Evolutionary conservation across 2,888 invertebrate genomes (phyloP).

Genomic region (Falcaria lacertinaria): DNA sequence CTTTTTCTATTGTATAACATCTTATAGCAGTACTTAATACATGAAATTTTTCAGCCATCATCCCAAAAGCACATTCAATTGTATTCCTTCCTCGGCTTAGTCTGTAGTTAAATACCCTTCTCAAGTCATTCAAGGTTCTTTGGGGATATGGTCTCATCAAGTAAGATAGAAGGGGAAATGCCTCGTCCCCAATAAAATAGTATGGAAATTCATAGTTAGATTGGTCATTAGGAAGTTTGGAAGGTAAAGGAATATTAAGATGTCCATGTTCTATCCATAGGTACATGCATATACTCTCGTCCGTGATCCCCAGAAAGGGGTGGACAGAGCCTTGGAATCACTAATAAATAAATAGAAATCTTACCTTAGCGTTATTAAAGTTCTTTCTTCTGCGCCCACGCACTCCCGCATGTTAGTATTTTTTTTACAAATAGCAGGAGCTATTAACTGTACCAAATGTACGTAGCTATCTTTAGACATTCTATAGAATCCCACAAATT

Average conservation of each 20-base stretch:
- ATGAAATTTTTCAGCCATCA: constrained; percentile 7
- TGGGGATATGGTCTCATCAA: constrained; percentile 6
- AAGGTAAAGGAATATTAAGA: constrained; percentile 2
- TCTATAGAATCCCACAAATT: not conserved
- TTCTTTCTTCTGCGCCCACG: too few relatives aligned
- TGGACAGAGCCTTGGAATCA: too few relatives aligned
- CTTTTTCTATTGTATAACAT: too few relatives aligned
- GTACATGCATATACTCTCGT: too few relatives aligned
- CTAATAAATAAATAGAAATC: too few relatives aligned
- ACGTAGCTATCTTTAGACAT: not conserved
- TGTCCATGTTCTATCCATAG: too few relatives aligned
- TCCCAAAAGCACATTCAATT: constrained; percentile 10
- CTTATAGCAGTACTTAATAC: too few relatives aligned
- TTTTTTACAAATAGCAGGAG: too few relatives aligned
- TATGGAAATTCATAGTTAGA: constrained; percentile 5
- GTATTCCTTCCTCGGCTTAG: constrained; percentile 5
- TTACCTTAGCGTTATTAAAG: too few relatives aligned
- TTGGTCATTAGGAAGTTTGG: too few relatives aligned
- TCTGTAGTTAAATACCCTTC: constrained; percentile 7
- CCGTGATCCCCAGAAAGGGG: too few relatives aligned
- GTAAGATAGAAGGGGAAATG: constrained; percentile 1
- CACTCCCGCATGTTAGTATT: constrained; percentile 4
- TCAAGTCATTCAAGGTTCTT: constrained; percentile 1
- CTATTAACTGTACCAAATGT: too few relatives aligned
- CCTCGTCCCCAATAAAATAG: constrained; percentile 6